Percentiles rank a stretch among this genome's conserved stretches.
Conservation (phyloP, 1,140 invertebrate genomes). For the Caenorhabditis inopinata region DNA sequence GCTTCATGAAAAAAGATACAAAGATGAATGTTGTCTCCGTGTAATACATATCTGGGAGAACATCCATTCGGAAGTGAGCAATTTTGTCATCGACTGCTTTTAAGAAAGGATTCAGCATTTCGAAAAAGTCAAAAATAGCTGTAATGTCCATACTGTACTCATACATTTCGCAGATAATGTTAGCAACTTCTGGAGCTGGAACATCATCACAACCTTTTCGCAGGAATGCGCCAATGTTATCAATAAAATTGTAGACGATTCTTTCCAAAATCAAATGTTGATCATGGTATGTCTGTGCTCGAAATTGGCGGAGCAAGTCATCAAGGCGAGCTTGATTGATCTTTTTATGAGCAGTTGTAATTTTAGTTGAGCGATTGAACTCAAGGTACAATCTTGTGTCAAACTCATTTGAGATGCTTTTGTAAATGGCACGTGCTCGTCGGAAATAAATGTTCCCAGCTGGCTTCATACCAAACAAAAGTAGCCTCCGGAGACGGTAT, state of each 20-base stretch:
- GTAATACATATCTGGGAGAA: conserved; percentile 5
- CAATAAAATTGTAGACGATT: not conserved
- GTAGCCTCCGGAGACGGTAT: not conserved
- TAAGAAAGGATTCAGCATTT: conserved; percentile 18
- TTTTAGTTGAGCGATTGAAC: not conserved
- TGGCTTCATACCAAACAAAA: not conserved
- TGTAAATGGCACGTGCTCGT: not conserved
- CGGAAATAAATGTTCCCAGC: not conserved
- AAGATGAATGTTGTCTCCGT: conserved; percentile 20
- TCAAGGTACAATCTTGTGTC: not conserved
- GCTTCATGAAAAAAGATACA: conserved; percentile 33
- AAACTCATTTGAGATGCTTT: not conserved
- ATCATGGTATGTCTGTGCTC: conserved; percentile 40
- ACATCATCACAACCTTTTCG: not conserved
- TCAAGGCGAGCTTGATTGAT: not conserved
- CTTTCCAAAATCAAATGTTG: conserved; percentile 30
- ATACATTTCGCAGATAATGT: conserved; percentile 36
- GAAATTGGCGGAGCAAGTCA: not conserved
- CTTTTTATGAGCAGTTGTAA: not conserved
- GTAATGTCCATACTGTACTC: conserved; percentile 20
- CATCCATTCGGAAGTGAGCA: not conserved
- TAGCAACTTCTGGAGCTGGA: conserved; percentile 21
- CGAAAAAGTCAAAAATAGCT: conserved; percentile 37
- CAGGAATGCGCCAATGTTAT: conserved; percentile 19
- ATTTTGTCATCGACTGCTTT: not conserved